Evolutionary conservation across 2,113 vertebrate species (phyloP).

Genomic region (Orycteropus afer): DNA sequence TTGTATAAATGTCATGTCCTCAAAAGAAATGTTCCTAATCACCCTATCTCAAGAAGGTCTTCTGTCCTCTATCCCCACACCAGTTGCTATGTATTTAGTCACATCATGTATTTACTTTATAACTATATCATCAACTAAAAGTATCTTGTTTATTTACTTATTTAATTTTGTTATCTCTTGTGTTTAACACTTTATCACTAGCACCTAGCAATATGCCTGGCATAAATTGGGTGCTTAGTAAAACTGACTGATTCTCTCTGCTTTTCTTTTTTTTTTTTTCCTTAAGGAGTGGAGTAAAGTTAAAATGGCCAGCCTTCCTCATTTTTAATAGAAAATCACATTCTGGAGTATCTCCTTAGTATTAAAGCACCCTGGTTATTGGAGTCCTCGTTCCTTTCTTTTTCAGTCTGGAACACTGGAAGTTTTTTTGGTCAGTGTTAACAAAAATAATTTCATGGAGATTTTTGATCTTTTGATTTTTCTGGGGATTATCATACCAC

Average conservation of each 20-base stretch:
- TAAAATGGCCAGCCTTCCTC: background rate
- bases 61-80: background rate
- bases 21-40: background rate
- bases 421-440: background rate
- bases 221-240: background rate
- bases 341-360: background rate
- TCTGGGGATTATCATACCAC: background rate
- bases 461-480: slow-evolving; percentile 19
- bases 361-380: background rate
- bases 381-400: background rate
- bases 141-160: background rate
- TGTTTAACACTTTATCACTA: background rate
- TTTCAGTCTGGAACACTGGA: background rate
- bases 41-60: background rate
- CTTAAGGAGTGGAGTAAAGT: background rate
- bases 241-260: background rate
- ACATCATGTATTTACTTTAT: background rate
- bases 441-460: background rate
- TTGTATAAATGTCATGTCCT: background rate
- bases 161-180: background rate
- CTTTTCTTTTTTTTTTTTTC: too few relatives aligned
- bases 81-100: background rate
- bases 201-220: background rate
- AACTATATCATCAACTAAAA: background rate
- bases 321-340: background rate